phyloP scores from a whole-genome alignment of 2,888 invertebrate species.

The Acanthosoma haemorrhoidale region DNA sequence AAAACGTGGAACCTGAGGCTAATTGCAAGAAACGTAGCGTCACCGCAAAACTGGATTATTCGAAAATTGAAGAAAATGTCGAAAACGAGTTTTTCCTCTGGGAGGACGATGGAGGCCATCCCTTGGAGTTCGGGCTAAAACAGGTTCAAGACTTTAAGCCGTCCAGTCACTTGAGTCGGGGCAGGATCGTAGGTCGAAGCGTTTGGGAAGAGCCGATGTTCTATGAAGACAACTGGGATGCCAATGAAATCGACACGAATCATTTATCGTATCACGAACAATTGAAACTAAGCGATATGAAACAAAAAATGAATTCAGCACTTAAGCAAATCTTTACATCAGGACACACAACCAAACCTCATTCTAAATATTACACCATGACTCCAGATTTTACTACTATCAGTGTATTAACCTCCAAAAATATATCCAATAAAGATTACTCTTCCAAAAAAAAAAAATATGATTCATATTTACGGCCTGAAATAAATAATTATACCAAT shows the following conservation, averaged over 20 bases:
- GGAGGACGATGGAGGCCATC: slow-evolving; percentile 13
- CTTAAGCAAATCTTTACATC: not conserved
- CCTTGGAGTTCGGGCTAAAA: slow-evolving; percentile 18
- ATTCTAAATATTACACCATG: not conserved
- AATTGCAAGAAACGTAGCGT: not conserved
- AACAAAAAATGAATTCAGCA: not conserved
- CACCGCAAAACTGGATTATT: not conserved
- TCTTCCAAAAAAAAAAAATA: too few relatives aligned
- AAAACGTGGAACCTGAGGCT: not conserved
- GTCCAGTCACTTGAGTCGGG: not conserved
- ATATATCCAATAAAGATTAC: too few relatives aligned
- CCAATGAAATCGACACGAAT: not conserved
- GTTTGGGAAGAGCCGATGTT: slow-evolving; percentile 14
- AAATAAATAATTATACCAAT: too few relatives aligned
- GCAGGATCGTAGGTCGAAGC: not conserved
- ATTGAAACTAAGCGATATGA: not conserved
- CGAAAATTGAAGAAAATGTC: not conserved
- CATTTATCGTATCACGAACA: slow-evolving; percentile 3
- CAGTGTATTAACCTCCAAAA: too few relatives aligned
- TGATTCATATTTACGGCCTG: too few relatives aligned
- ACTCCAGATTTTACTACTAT: too few relatives aligned
- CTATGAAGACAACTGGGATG: slow-evolving; percentile 10
- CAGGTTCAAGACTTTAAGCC: not conserved
- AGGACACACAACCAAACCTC: not conserved
- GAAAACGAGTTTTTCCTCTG: slow-evolving; percentile 23